These are phyloP conservation scores for Drosophila willistoni DNA, from an alignment of 1,140 invertebrate species.

Conservation along the genomic window DNA sequence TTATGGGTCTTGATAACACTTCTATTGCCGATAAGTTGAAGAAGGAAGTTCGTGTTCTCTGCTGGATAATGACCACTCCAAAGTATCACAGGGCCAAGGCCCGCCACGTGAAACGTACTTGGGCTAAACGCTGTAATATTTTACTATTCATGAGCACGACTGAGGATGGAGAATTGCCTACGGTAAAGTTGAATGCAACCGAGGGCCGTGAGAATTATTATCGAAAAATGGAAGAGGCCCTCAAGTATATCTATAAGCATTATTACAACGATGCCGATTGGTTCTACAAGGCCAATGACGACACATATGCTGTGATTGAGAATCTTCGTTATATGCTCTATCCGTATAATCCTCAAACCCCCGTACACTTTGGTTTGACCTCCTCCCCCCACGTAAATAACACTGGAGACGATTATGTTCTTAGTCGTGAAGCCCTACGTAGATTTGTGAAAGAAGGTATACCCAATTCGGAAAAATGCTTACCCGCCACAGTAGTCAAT, in stretches of 20 bases:
- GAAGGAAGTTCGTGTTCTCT: conserved; percentile 44
- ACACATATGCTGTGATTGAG: conserved; percentile 96
- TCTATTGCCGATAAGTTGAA: conserved; percentile 39
- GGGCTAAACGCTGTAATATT: conserved; percentile 96
- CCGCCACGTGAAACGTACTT: conserved; percentile 91
- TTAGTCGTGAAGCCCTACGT: conserved; percentile 90
- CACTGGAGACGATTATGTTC: conserved; percentile 94
- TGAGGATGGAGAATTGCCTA: conserved; percentile 87
- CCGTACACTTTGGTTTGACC: conserved; percentile 94
- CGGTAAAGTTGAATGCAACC: conserved; percentile 88
- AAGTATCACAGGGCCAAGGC: conserved; percentile 45
- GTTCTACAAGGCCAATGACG: conserved; percentile 97
- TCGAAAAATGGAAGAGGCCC: conserved; percentile 97
- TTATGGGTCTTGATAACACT: conserved; percentile 13
- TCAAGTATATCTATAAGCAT: conserved; percentile 93
- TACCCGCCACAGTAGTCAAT: conserved; percentile 87
- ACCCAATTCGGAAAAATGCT: conserved; percentile 88
- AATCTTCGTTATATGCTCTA: conserved; percentile 94
- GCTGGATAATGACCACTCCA: conserved; percentile 49
- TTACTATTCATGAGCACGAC: conserved; percentile 94
- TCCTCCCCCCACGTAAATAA: conserved; percentile 85
- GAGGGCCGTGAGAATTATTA: conserved; percentile 95
- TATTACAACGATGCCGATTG: conserved; percentile 93
- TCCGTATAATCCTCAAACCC: conserved; percentile 87
- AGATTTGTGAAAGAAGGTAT: conserved; percentile 89